Conservation (phyloP, 1,140 invertebrate species). For the Lycorma delicatula region DNA sequence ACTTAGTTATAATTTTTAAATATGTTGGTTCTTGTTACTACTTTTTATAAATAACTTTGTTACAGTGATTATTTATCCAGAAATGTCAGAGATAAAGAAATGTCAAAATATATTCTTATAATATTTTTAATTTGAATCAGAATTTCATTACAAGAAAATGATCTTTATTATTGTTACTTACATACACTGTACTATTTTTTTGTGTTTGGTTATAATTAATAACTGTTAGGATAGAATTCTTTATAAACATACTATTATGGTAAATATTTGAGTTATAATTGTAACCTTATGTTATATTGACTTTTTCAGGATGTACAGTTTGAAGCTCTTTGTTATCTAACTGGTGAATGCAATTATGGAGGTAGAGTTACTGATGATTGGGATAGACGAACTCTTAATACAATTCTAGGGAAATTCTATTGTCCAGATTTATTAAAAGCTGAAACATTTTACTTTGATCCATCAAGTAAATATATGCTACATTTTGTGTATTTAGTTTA, state of each 20-base stretch:
- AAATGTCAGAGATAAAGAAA: neutral
- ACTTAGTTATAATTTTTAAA: neutral
- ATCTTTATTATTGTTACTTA: too few species aligned
- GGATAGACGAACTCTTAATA: slow-evolving; percentile 80
- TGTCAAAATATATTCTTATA: too few species aligned
- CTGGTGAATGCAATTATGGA: slow-evolving; percentile 94
- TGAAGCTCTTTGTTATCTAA: slow-evolving; percentile 81
- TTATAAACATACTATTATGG: too few species aligned
- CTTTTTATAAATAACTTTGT: neutral
- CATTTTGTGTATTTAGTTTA: too few species aligned
- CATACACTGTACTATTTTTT: too few species aligned
- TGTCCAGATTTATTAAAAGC: slow-evolving; percentile 39
- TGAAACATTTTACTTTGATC: slow-evolving; percentile 38
- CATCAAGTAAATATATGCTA: slow-evolving; percentile 26
- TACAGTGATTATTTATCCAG: neutral
- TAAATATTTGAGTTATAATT: too few species aligned
- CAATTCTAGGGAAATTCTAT: slow-evolving; percentile 76
- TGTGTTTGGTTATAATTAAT: too few species aligned
- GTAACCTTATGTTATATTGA: too few species aligned
- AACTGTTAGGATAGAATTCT: too few species aligned
- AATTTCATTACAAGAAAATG: too few species aligned
- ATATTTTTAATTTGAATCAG: too few species aligned
- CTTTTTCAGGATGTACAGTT: slow-evolving; percentile 79
- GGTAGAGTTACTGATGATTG: slow-evolving; percentile 91
- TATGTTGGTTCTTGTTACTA: neutral